Evolutionary conservation across 1,140 invertebrate genomes (phyloP), one percentile per base, ranked within the genome.

Genomic region (Colletes latitarsis): DNA sequence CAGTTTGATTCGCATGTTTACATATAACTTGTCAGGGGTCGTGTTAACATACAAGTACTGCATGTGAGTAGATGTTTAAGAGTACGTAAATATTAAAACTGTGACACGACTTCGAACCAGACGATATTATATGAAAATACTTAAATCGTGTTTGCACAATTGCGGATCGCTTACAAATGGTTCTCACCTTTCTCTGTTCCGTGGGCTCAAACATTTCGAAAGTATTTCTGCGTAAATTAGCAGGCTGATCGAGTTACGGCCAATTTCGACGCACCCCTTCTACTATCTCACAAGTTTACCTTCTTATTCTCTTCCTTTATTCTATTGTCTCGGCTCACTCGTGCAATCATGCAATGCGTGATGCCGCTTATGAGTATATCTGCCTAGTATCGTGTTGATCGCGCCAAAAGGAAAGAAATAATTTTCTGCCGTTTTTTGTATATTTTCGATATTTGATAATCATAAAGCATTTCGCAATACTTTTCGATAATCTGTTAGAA

Each of bases 101-200:
- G 46, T 43, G 52, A 6, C 68, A 12, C 67, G 60, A 58, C 57
- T 12, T 66, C 46, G 21, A 67, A 39, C 21, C 17, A 19, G 6
- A 15, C 8, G n/a, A 43, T 72, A 77, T 63, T 19, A 30, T 15
- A n/a, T 14, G 10, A 74, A 62, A 17, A 55, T 30, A 30, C 30
- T 46, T 6, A 55, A 74, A 69, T 62, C 15, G 30, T 55, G 12
- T 53, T 62, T 41, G 21, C 12, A 55, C 6, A 15, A 43, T 46
- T 3, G 58, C 30, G 30, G 5, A 19, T 62, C 43, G 9, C 4
- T 64, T 3, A n/a, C 30, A 55, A 60, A 39, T 21, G 8, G 1
- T 66, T 21, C 67, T 88, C 71, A 92, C 91, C 88, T 90, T 90
- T 79, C 91, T 90, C 62, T 90, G 88, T 63, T 92, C 91, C 19